A percentile compares a stretch with the other conserved stretches of the same genome.
These are phyloP conservation scores for Therioaphis trifolii DNA, from an alignment of 2,888 invertebrate species.

Conservation along the genomic window DNA sequence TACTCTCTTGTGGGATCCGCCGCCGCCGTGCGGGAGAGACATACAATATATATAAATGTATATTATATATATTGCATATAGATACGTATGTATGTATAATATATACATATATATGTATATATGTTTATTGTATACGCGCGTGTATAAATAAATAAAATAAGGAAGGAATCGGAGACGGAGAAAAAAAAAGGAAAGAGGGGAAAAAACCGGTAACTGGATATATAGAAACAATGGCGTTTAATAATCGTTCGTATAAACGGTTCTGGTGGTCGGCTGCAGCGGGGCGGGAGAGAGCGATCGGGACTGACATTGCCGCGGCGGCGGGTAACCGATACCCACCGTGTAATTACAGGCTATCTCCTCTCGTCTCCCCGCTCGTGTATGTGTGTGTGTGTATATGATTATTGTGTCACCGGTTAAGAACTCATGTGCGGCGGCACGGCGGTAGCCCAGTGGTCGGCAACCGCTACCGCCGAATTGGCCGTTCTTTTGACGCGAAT, in stretches of 20 bases:
- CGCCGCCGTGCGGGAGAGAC: slow-evolving; percentile 13
- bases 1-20: slow-evolving; percentile 57
- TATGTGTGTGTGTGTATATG: slow-evolving; percentile 34
- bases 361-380: not conserved
- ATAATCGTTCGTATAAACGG: slow-evolving; percentile 62
- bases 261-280: slow-evolving; percentile 37
- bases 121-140: not conserved
- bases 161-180: slow-evolving; percentile 46
- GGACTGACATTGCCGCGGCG: slow-evolving; percentile 52
- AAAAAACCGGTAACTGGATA: slow-evolving; percentile 57
- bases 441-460: slow-evolving; percentile 51
- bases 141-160: slow-evolving; percentile 34
- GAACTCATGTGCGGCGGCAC: slow-evolving; percentile 48
- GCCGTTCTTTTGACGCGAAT: not conserved
- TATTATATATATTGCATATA: not conserved
- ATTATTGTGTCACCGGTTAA: slow-evolving; percentile 63
- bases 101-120: no score
- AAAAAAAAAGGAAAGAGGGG: not conserved
- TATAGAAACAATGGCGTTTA: slow-evolving; percentile 59
- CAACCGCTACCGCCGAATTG: slow-evolving; percentile 5
- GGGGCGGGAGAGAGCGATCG: slow-evolving; percentile 62
- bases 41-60: slow-evolving; percentile 10
- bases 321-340: slow-evolving; percentile 61
- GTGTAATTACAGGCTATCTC: slow-evolving; percentile 58
- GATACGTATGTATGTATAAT: not conserved